A percentile compares a stretch with the other conserved stretches of the same genome.
phyloP scores from a whole-genome alignment of 2,888 invertebrate species.

The Achlya flavicornis region DNA sequence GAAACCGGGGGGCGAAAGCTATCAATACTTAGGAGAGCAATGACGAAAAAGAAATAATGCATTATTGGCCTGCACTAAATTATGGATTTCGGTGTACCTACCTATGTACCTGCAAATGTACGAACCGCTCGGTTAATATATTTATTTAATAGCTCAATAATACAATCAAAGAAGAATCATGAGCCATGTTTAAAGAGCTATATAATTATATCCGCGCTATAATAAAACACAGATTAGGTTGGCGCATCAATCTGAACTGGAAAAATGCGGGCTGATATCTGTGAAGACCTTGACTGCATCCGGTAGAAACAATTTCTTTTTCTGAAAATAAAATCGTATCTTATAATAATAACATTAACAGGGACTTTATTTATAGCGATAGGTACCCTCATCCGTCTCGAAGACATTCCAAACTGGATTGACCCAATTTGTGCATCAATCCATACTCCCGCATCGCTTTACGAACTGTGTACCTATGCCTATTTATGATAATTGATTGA shows the following conservation, averaged over 20 bases:
- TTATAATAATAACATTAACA: not conserved
- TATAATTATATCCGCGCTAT: not conserved
- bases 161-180: constrained; percentile 6
- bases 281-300: not conserved
- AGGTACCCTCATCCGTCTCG: too few species aligned
- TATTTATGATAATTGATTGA: constrained; percentile 31
- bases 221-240: not conserved
- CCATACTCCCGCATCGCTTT: not conserved
- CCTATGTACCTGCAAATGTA: not conserved
- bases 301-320: not conserved
- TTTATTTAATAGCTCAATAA: constrained; percentile 1
- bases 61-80: not conserved
- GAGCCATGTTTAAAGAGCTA: not conserved
- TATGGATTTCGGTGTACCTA: not conserved
- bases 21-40: too few species aligned
- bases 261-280: not conserved
- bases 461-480: too few species aligned
- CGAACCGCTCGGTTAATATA: not conserved
- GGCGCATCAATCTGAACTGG: not conserved
- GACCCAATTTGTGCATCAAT: not conserved
- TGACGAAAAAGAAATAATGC: too few species aligned
- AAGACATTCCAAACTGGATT: not conserved
- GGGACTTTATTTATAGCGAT: not conserved
- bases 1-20: too few species aligned
- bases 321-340: not conserved